Evolutionary conservation across 2,113 vertebrate genomes (phyloP), one percentile per base, ranked within the genome.

Genomic region (Martes martes): DNA sequence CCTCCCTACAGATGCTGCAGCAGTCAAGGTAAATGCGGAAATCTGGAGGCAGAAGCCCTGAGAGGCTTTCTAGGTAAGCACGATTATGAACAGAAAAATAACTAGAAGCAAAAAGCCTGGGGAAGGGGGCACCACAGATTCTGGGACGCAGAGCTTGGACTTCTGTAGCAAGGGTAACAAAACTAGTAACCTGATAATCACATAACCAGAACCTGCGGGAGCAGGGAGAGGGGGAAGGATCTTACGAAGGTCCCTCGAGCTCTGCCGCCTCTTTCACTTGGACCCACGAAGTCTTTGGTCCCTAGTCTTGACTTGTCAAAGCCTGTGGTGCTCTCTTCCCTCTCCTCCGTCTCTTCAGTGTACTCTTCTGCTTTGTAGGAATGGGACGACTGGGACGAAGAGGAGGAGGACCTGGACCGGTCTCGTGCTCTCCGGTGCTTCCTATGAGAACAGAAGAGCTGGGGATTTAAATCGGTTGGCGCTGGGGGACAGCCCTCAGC

Each of bases 171-270:
- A 42, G 80, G 61, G 39, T 19, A 95, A 91, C 31, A 67, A 63
- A 89, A 76, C 3, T 57, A n/a, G 14, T 83, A 23, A 59, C 61
- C 42, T 88, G 11, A 71, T 83, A 16, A 79, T 47, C 13, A 89
- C 10, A 36, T 42, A 39, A 50, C 47, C 33, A 81, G 45, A 94
- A 76, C 0, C 65, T 33, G 57, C 24, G 24, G 78, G 7, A 95
- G 5, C 19, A 55, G 23, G 26, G 50, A 24, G 24, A 28, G 23
- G 19, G 23, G 7, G n/a, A 4, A 83, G 24, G 81, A 67, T 67
- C 99, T 99, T 99, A 99, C 99, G 98, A 99, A 99, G 97, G 98
- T 99, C 97, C 99, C 99, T 90, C 98, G 99, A 1, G 98, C 98
- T 98, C 98, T 98, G 98, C 99, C 93, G 87, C 98, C 98, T 98